Base-by-base conservation (phyloP, 1,140 invertebrate genomes). In the Teleopsis dalmanni region DNA sequence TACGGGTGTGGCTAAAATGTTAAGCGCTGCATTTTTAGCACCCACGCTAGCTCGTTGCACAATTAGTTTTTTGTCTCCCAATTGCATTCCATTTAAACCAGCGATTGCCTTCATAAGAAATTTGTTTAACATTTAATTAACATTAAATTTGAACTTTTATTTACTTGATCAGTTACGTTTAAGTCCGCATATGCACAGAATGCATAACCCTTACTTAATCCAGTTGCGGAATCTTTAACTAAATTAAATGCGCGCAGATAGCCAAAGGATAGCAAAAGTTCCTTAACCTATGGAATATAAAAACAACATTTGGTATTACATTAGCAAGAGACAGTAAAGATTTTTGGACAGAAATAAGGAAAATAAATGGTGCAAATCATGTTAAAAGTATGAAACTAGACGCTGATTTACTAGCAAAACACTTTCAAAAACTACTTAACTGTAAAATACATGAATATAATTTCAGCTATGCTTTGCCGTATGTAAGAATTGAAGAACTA, bases 101-200 rank as follows among this genome's bases (percentile, higher is more conserved):
- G 91, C 91, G 70, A 99, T 98, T 8, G 95, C 96, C 85, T 95
- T 65, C 2, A 47, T 16, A 40, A 8, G 29, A 38, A 42, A 10
- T 47, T 8, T 46, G 11, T 34, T 2, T 21, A 2, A 7, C 3
- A n/a, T 48, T 38, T 51, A 35, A 22, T 7, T 49, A 18, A 31
- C 1, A 3, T 37, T 37, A 37, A n/a, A 37, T 8, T 42, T 34
- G 18, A 19, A 19, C 8, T 38, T 31, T 51, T 48, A 48, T 58
- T 71, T 78, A 94, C 91, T 82, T 94, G 90, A 76, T 99, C 95
- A 11, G 96, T 99, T 75, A 99, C 93, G 25, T 85, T 83, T 29
- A 93, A 85, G 70, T 99, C 96, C 48, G 93, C 86, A 76, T 99
- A 99, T 81, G 99, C 96, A 72, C 94, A 96, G 76, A 99, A 99